Percentiles rank a stretch among this genome's conserved stretches.
phyloP scores from a whole-genome alignment of 2,888 invertebrate species.

The Crossocerus cetratus region DNA sequence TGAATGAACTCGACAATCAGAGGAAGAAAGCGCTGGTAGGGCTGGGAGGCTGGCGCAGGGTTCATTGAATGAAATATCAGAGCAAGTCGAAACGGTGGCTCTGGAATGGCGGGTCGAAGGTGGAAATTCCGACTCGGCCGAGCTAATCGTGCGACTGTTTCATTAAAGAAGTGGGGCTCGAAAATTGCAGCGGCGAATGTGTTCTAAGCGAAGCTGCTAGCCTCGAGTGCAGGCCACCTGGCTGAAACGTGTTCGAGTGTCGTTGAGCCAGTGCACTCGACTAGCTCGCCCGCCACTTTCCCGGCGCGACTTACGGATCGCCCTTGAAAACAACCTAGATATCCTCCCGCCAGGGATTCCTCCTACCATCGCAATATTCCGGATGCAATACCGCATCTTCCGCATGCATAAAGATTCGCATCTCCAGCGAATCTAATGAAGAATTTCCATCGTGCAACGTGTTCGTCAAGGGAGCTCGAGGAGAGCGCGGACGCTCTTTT shows the following conservation, averaged over 20 bases:
- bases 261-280: background rate
- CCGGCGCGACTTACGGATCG: conserved; percentile 36
- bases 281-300: conserved; percentile 20
- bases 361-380: conserved; percentile 30
- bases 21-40: background rate
- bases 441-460: too few species aligned
- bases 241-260: background rate
- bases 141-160: background rate
- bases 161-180: conserved; percentile 1
- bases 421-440: conserved; percentile 36
- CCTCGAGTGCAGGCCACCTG: background rate
- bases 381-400: too few species aligned
- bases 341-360: background rate
- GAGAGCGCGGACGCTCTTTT: conserved; percentile 7
- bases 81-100: too few species aligned
- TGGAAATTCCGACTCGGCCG: background rate
- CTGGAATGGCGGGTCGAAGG: too few species aligned
- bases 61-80: too few species aligned
- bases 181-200: background rate
- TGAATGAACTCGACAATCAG: background rate
- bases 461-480: too few species aligned
- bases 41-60: too few species aligned
- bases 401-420: conserved; percentile 11
- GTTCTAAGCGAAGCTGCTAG: background rate
- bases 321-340: background rate